Base-by-base conservation (phyloP, 2,113 vertebrate genomes). In the Puntigrus tetrazona region DNA sequence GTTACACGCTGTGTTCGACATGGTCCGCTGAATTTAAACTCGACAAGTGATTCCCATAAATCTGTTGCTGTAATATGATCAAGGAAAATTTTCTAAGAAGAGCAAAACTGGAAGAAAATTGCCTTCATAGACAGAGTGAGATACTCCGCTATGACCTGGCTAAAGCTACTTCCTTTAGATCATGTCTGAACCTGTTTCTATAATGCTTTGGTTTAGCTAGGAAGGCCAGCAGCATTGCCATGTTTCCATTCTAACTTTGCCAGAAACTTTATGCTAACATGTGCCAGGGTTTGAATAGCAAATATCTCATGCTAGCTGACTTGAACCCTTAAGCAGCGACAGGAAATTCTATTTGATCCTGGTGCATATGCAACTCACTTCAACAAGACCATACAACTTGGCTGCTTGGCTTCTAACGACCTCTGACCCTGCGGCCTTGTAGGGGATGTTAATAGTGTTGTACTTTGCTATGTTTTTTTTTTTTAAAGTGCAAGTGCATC, bases 11-110 rank as follows among this genome's bases (percentile, higher is more conserved):
- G 65, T 4, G 18, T 89, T 89, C 86, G 87, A 86, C 89, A 90
- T 47, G 88, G 57, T 91, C 89, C 78, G 88, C 89, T 92, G 90
- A 86, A 84, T 89, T 88, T 75, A 89, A 88, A 86, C 85, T 78
- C 88, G 83, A 87, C 89, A 92, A 90, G 69, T 91, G 88, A 91
- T 92, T 92, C 90, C 86, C 88, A 88, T 91, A 91, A 93, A 93
- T 89, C 89, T 85, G 86, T 89, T 89, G 38, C 85, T 88, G 87
- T 89, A 90, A 90, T 81, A 84, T 87, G 92, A 90, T 90, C 87
- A 86, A 34, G 81, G 78, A 82, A 89, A 82, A 81, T 85, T 82
- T 90, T 88, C 27, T 81, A 72, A 82, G 79, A 38, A 87, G 81
- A 61, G 81, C 10, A 74, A 72, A 50, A 72, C 73, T 86, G 16